A percentile compares a stretch with the other conserved stretches of the same genome.
Conservation (phyloP, 2,888 invertebrate genomes). For the Dryomyza anilis region DNA sequence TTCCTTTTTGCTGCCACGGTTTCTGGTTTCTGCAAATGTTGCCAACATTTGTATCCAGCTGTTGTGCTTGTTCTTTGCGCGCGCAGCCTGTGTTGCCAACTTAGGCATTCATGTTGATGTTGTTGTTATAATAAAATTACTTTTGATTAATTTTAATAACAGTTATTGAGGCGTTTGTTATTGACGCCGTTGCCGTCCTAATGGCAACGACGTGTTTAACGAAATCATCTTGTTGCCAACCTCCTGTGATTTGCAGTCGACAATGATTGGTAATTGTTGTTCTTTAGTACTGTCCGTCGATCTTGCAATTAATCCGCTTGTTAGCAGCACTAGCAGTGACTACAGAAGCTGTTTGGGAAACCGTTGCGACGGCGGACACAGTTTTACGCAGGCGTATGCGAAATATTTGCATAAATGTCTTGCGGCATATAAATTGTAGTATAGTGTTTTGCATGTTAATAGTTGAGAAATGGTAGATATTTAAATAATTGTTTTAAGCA, state of each 20-base stretch:
- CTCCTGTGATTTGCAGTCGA: too few species aligned
- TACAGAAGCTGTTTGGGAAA: not conserved
- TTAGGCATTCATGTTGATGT: too few species aligned
- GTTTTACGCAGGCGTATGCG: too few species aligned
- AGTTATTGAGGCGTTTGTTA: constrained; percentile 2
- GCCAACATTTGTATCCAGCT: not conserved
- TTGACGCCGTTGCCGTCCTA: not conserved
- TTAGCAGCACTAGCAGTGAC: not conserved
- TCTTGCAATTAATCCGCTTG: not conserved
- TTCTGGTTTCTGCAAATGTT: too few species aligned
- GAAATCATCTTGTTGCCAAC: too few species aligned
- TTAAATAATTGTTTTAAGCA: too few species aligned
- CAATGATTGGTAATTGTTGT: not conserved
- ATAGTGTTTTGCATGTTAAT: too few species aligned
- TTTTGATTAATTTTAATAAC: constrained; percentile 14
- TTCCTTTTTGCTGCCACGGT: too few species aligned
- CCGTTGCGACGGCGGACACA: not conserved
- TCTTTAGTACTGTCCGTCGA: not conserved
- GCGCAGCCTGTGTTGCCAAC: too few species aligned
- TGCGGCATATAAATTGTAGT: too few species aligned
- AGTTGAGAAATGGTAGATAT: too few species aligned
- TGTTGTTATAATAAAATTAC: not conserved
- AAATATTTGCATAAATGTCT: too few species aligned
- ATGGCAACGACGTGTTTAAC: not conserved
- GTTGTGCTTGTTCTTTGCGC: constrained; percentile 7